A percentile compares a stretch with the other conserved stretches of the same genome.
Evolutionary conservation across 2,797 vertebrate species (phyloP).

Genomic region (Sebastes taczanowskii): DNA sequence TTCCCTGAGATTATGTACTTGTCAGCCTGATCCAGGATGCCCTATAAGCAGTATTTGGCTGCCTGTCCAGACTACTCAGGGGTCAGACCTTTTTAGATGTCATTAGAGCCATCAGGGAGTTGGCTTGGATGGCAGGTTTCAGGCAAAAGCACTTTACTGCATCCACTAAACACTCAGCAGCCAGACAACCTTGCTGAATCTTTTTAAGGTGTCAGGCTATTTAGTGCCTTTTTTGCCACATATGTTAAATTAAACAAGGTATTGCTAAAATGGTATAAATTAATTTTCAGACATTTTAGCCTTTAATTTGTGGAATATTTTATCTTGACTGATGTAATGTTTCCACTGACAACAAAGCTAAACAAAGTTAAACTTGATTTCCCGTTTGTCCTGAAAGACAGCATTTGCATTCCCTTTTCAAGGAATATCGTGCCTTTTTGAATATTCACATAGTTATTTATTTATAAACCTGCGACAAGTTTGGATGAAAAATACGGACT

Average conservation of each 20-base stretch:
- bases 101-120: slow-evolving; percentile 45
- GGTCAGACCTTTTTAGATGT: slow-evolving; percentile 61
- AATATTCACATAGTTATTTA: background rate
- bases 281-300: background rate
- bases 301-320: background rate
- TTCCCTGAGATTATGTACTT: slow-evolving; percentile 52
- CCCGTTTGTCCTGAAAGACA: background rate
- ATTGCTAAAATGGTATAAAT: background rate
- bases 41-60: slow-evolving; percentile 50
- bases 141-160: slow-evolving; percentile 43
- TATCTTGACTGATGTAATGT: background rate
- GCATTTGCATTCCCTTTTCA: background rate
- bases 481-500: too few species aligned
- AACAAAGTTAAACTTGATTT: background rate
- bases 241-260: background rate
- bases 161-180: slow-evolving; percentile 14
- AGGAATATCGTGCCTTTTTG: background rate
- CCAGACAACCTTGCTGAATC: slow-evolving; percentile 33
- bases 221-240: background rate
- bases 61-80: slow-evolving; percentile 52
- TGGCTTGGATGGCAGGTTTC: slow-evolving; percentile 31
- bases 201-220: background rate
- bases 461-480: too few species aligned
- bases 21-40: slow-evolving; percentile 49
- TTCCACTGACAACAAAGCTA: background rate